These are phyloP conservation scores for Acropternis orthonyx DNA, from an alignment of 2,797 vertebrate genomes.

Conservation along the genomic window DNA sequence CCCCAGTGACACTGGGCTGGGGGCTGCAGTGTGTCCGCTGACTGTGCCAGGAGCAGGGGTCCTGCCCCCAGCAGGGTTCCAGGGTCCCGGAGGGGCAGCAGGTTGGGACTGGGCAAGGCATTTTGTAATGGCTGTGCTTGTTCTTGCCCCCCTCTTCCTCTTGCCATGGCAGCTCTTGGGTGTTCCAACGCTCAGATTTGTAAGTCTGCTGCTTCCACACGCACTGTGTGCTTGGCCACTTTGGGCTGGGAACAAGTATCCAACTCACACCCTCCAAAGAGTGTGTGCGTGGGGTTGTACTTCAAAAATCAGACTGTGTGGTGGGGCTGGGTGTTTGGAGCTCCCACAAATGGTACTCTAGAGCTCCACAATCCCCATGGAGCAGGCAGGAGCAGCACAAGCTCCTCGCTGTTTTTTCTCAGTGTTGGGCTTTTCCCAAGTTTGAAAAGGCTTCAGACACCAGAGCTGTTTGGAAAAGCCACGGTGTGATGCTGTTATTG, in stretches of 20 bases:
- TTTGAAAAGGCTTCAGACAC: not conserved
- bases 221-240: accelerated
- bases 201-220: not conserved
- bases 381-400: not conserved
- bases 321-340: not conserved
- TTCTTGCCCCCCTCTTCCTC: not conserved
- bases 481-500: accelerated
- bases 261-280: not conserved
- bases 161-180: not conserved
- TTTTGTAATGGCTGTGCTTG: not conserved
- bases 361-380: accelerated
- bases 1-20: not conserved
- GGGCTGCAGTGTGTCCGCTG: not conserved
- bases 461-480: not conserved
- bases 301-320: not conserved
- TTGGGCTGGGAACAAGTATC: not conserved
- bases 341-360: not conserved
- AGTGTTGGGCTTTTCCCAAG: not conserved
- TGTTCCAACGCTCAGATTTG: accelerated
- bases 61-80: accelerated
- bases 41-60: not conserved
- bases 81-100: not conserved
- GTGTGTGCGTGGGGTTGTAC: accelerated
- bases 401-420: not conserved
- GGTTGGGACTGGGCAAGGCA: not conserved